Percentiles rank a stretch among this genome's conserved stretches.
Conservation (phyloP, 2,888 invertebrate species). For the Philaethria dido region DNA sequence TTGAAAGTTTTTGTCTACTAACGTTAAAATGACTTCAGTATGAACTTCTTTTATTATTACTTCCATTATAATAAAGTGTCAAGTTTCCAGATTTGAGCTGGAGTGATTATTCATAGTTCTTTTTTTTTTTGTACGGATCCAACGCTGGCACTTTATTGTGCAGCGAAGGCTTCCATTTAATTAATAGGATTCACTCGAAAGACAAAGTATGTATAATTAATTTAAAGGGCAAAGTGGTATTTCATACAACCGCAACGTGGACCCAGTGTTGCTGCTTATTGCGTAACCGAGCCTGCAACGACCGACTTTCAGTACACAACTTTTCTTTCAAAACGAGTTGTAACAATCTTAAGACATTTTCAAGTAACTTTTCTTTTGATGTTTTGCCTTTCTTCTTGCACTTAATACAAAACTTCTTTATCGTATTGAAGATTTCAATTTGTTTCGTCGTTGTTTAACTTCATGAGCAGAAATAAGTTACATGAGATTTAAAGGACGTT, state of each 20-base stretch:
- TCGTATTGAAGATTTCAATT: constrained; percentile 40
- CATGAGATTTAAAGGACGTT: constrained; percentile 12
- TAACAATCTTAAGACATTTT: constrained; percentile 39
- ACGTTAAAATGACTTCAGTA: too few relatives aligned
- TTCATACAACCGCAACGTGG: neutral
- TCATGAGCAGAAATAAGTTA: constrained; percentile 30
- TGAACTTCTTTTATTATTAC: too few relatives aligned
- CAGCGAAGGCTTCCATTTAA: neutral
- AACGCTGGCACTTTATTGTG: neutral
- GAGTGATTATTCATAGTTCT: too few relatives aligned
- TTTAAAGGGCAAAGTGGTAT: neutral
- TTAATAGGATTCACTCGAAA: neutral
- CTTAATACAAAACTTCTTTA: constrained; percentile 36
- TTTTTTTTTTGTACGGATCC: too few relatives aligned
- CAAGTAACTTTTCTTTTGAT: constrained; percentile 35
- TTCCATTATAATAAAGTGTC: too few relatives aligned
- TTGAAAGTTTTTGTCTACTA: too few relatives aligned
- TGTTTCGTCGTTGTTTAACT: constrained; percentile 35
- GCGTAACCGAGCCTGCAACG: constrained; percentile 28
- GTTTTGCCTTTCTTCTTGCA: constrained; percentile 36
- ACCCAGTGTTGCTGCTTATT: constrained; percentile 21
- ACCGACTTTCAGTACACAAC: constrained; percentile 32
- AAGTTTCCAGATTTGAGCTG: too few relatives aligned
- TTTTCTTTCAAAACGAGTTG: constrained; percentile 39
- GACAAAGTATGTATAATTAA: neutral